These are phyloP conservation scores for Germaria angustata DNA, from an alignment of 2,888 invertebrate species.

Conservation along the genomic window DNA sequence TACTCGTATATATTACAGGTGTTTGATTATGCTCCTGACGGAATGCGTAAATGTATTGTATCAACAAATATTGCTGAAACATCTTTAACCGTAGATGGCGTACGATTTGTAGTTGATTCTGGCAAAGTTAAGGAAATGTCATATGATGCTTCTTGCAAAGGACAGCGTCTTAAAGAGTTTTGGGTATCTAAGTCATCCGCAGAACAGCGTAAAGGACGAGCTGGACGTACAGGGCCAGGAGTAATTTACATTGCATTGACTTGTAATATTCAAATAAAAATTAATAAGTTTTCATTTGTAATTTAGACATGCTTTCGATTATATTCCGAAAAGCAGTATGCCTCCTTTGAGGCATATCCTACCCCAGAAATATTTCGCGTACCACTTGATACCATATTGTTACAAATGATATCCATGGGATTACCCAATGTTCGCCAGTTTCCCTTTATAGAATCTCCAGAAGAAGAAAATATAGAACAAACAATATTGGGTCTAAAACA, in stretches of 20 bases:
- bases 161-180: slow-evolving; percentile 95
- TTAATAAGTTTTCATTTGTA: background rate
- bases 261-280: background rate
- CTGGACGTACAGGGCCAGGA: slow-evolving; percentile 97
- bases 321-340: slow-evolving; percentile 91
- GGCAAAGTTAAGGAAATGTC: slow-evolving; percentile 99
- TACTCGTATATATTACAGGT: slow-evolving; percentile 79
- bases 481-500: slow-evolving; percentile 92
- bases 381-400: slow-evolving; percentile 92
- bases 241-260: slow-evolving; percentile 73
- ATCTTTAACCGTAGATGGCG: slow-evolving; percentile 98
- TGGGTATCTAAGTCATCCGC: slow-evolving; percentile 99
- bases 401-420: slow-evolving; percentile 97
- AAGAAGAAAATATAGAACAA: slow-evolving; percentile 90
- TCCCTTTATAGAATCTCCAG: slow-evolving; percentile 97
- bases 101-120: slow-evolving; percentile 97
- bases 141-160: slow-evolving; percentile 93
- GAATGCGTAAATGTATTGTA: slow-evolving; percentile 96
- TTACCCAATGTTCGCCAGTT: slow-evolving; percentile 94
- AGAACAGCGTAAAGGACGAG: slow-evolving; percentile 97
- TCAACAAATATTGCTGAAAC: slow-evolving; percentile 99
- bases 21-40: slow-evolving; percentile 97
- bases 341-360: slow-evolving; percentile 89
- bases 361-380: slow-evolving; percentile 97
- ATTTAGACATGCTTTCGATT: slow-evolving; percentile 89